Evolutionary conservation across 2,888 invertebrate species (phyloP).

Genomic region (Drosophila conformis): DNA sequence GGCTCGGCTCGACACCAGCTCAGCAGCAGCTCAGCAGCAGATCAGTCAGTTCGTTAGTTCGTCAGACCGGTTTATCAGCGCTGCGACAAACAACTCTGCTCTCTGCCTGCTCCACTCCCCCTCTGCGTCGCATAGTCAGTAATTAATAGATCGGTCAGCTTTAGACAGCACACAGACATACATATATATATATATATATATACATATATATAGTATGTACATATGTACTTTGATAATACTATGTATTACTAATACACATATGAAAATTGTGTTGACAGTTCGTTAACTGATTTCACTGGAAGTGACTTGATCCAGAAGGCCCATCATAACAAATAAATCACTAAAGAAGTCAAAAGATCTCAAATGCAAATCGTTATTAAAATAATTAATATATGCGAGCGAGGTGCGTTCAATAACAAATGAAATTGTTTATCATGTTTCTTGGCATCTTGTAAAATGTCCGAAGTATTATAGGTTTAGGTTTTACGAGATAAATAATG

Average conservation of each 20-base stretch:
- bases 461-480: neutral
- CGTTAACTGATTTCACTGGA: neutral
- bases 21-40: conserved; percentile 4
- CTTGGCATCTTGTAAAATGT: neutral
- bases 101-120: neutral
- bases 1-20: neutral
- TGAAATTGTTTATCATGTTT: neutral
- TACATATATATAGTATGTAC: too few species aligned
- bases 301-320: neutral
- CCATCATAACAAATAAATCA: neutral
- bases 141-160: conserved; percentile 20
- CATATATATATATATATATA: neutral
- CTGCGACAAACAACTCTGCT: conserved; percentile 14
- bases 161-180: neutral
- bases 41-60: conserved; percentile 7
- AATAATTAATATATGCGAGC: neutral
- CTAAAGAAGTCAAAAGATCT: neutral
- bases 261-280: neutral
- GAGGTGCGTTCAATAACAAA: neutral
- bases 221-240: neutral
- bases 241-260: neutral
- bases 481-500: neutral
- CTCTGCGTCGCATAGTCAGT: neutral
- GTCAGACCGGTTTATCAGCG: conserved; percentile 34
- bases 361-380: neutral